A percentile compares a stretch with the other conserved stretches of the same genome.
Conservation (phyloP, 2,888 invertebrate species). For the Petrophora chlorosata region DNA sequence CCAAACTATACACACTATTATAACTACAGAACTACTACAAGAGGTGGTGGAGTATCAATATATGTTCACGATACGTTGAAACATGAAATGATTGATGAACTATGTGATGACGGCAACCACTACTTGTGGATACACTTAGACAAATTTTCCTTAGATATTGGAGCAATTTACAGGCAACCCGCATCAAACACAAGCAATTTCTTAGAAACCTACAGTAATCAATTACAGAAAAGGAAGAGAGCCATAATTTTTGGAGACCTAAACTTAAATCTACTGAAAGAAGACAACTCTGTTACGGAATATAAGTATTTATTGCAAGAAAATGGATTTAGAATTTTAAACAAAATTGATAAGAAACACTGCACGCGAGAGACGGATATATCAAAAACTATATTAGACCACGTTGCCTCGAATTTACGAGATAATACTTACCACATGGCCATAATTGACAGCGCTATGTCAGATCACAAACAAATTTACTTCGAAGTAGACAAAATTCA, state of each 20-base stretch:
- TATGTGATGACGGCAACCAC: background rate
- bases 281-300: no score
- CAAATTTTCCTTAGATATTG: background rate
- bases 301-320: no score
- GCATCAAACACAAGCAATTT: background rate
- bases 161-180: background rate
- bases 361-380: background rate
- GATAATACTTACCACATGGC: background rate
- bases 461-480: background rate
- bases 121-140: background rate
- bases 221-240: background rate
- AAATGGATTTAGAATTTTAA: background rate
- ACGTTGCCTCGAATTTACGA: background rate
- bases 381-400: background rate
- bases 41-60: background rate
- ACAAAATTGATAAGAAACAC: background rate
- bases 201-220: background rate
- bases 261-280: background rate
- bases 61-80: background rate
- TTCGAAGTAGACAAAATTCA: no score
- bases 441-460: background rate
- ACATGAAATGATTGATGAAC: background rate
- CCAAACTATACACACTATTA: no score
- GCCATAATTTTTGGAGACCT: background rate
- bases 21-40: background rate